Evolutionary conservation across 2,797 vertebrate genomes (phyloP).

Genomic region (Protosalanx chinensis): DNA sequence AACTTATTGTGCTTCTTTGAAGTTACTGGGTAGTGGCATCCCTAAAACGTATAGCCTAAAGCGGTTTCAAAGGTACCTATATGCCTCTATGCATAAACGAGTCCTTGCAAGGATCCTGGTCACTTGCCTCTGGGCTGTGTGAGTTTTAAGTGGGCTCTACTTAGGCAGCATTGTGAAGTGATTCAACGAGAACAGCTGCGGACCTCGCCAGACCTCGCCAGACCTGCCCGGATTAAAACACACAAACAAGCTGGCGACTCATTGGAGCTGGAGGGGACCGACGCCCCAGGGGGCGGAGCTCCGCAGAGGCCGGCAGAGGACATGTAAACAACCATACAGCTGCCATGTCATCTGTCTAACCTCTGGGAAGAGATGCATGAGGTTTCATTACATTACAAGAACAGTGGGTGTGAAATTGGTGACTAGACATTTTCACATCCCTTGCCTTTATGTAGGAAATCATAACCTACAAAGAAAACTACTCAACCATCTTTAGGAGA

Average conservation of each 20-base stretch:
- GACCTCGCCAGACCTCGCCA: constrained; percentile 50
- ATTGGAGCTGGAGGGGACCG: constrained; percentile 61
- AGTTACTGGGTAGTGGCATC: constrained; percentile 31
- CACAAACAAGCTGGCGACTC: constrained; percentile 73
- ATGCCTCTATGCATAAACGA: background rate
- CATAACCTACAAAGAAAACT: background rate
- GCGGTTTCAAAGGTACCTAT: constrained; percentile 12
- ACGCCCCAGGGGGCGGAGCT: constrained; percentile 60
- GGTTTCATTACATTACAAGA: constrained; percentile 49
- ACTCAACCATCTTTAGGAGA: background rate
- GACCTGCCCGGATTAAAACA: constrained; percentile 71
- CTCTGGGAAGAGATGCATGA: constrained; percentile 20
- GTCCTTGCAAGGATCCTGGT: too few species aligned
- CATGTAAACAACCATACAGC: constrained; percentile 75
- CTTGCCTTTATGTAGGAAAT: background rate
- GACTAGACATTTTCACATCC: constrained; percentile 13
- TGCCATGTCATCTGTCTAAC: constrained; percentile 64
- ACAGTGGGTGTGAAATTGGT: constrained; percentile 15
- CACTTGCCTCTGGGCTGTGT: background rate
- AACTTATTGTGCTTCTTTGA: constrained; percentile 44
- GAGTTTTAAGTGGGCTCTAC: constrained; percentile 49
- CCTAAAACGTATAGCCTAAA: background rate
- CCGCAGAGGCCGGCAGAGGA: constrained; percentile 60
- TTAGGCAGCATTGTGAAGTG: constrained; percentile 54
- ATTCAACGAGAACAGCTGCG: constrained; percentile 72